These are phyloP conservation scores for Coturnix japonica DNA, from an alignment of 2,113 vertebrate species.

Conservation along the genomic window DNA sequence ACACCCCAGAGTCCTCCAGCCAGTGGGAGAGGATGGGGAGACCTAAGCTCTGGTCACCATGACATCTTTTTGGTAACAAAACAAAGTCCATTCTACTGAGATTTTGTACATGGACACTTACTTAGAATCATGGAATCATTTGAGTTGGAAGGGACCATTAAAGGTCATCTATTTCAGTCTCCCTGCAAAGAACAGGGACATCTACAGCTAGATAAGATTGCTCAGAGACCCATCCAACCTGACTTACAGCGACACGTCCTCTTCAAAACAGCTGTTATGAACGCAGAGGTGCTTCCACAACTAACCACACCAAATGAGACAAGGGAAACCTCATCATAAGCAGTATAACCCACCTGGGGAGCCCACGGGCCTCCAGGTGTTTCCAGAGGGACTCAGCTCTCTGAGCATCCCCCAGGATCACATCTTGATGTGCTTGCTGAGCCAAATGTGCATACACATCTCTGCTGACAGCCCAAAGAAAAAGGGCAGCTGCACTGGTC, in stretches of 20 bases:
- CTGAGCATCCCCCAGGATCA: not conserved
- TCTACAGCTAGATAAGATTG: too few species aligned
- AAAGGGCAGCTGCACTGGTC: accelerated
- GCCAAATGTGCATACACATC: accelerated
- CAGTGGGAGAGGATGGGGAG: not conserved
- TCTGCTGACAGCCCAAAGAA: not conserved
- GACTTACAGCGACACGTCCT: too few species aligned
- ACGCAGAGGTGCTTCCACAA: not conserved
- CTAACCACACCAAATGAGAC: accelerated
- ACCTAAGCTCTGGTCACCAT: not conserved
- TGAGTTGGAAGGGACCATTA: too few species aligned
- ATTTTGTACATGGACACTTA: not conserved
- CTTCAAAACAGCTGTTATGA: not conserved
- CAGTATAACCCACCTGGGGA: not conserved
- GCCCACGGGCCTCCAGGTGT: not conserved
- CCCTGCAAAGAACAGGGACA: too few species aligned
- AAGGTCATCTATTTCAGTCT: too few species aligned
- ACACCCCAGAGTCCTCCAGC: not conserved
- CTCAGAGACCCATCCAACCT: too few species aligned
- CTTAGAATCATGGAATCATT: too few species aligned
- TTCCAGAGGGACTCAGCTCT: not conserved
- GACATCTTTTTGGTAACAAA: not conserved
- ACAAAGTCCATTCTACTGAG: not conserved
- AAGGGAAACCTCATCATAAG: not conserved
- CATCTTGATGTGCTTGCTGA: not conserved